Percentiles rank a stretch among this genome's conserved stretches.
phyloP scores from a whole-genome alignment of 1,140 invertebrate genomes.

The Stratiolaelaps scimitus region DNA sequence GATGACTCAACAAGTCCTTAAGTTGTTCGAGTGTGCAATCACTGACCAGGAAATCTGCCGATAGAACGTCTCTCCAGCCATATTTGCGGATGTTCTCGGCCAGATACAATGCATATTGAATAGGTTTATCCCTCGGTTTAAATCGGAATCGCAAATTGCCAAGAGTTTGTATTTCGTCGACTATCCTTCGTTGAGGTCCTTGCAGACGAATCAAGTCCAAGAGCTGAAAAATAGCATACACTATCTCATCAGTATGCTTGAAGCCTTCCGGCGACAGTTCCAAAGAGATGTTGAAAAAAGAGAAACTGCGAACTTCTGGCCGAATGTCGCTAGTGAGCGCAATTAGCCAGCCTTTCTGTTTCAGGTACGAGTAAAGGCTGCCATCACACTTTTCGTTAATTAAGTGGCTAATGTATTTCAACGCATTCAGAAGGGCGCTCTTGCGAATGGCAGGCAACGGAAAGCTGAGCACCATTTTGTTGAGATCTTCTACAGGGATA shows the following conservation, averaged over 20 bases:
- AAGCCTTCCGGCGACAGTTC: conserved; percentile 85
- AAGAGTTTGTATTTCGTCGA: conserved; percentile 68
- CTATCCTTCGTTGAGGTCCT: conserved; percentile 71
- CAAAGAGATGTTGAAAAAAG: conserved; percentile 71
- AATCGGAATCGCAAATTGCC: conserved; percentile 69
- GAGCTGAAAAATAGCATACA: conserved; percentile 74
- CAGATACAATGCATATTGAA: conserved; percentile 53
- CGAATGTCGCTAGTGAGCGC: conserved; percentile 62
- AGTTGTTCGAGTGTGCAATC: conserved; percentile 79
- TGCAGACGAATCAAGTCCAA: conserved; percentile 62
- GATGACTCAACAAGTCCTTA: conserved; percentile 52
- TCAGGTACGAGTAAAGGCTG: conserved; percentile 75
- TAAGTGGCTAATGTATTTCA: conserved; percentile 52
- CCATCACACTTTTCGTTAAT: conserved; percentile 90
- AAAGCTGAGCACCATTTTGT: conserved; percentile 74
- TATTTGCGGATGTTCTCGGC: conserved; percentile 55
- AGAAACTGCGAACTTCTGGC: conserved; percentile 64
- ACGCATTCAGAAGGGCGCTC: conserved; percentile 49
- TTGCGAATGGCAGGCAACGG: conserved; percentile 68
- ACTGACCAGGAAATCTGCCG: conserved; percentile 55
- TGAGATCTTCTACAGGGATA: conserved; percentile 80
- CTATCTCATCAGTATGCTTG: conserved; percentile 66
- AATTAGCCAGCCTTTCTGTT: conserved; percentile 72
- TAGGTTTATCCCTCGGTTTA: conserved; percentile 72
- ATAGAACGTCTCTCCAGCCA: conserved; percentile 70